phyloP scores from a whole-genome alignment of 2,888 invertebrate genomes.

The Athetis lepigone region DNA sequence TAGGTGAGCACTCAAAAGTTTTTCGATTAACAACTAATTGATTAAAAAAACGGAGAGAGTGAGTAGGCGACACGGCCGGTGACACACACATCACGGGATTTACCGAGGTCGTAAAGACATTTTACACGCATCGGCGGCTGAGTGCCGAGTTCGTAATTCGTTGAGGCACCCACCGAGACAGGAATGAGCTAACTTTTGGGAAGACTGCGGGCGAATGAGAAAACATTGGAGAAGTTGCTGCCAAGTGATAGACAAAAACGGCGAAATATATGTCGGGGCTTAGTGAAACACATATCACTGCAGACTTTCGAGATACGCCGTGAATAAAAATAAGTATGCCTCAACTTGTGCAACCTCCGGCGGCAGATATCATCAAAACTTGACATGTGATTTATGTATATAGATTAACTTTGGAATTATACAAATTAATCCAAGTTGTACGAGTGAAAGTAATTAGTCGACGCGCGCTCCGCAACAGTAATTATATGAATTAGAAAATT shows the following conservation, averaged over 20 bases:
- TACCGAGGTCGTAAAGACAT: slow-evolving; percentile 83
- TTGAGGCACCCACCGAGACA: slow-evolving; percentile 82
- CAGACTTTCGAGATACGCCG: slow-evolving; percentile 78
- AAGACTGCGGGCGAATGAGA: slow-evolving; percentile 84
- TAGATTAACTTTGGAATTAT: slow-evolving; percentile 70
- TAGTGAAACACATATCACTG: slow-evolving; percentile 80
- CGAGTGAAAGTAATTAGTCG: slow-evolving; percentile 64
- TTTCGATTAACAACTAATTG: slow-evolving; percentile 87
- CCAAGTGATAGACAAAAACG: slow-evolving; percentile 85
- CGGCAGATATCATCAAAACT: slow-evolving; percentile 71
- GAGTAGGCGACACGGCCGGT: slow-evolving; percentile 62
- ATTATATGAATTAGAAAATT: slow-evolving; percentile 26
- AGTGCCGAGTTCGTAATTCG: slow-evolving; percentile 85
- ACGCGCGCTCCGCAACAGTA: slow-evolving; percentile 17
- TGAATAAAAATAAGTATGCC: slow-evolving; percentile 79
- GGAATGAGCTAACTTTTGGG: slow-evolving; percentile 85
- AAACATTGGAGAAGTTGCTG: slow-evolving; percentile 86
- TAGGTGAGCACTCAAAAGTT: slow-evolving; percentile 75
- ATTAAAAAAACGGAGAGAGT: slow-evolving; percentile 77
- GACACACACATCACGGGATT: slow-evolving; percentile 78
- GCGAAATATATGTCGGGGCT: slow-evolving; percentile 81
- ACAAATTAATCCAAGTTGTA: slow-evolving; percentile 69
- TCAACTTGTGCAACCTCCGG: slow-evolving; percentile 74
- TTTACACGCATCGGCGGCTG: slow-evolving; percentile 87
- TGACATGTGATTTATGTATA: slow-evolving; percentile 72